Base-by-base conservation (phyloP, 2,888 invertebrate species). In the Willowsia nigromaculata region DNA sequence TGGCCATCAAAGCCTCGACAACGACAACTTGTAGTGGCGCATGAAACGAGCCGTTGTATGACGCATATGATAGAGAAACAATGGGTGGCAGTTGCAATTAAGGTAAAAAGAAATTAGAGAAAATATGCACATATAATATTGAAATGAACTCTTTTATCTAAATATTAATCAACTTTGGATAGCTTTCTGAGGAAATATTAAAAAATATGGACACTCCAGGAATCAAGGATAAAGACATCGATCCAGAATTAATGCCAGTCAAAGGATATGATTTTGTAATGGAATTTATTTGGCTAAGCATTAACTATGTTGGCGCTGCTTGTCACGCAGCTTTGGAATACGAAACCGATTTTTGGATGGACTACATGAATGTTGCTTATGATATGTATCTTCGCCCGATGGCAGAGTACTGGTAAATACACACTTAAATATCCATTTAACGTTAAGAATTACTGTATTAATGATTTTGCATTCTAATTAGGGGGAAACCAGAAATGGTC, bases 281-380 rank as follows among this genome's bases (percentile, higher is more conserved):
- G 87, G 82, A 87, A 22, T 81, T 87, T 56, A 53, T 87, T 11
- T 87, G 82, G 81, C 47, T 87, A 6, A 50, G 37, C 13, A 87
- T 87, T 33, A 87, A 87, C n/a, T 87, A 43, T 27, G 87, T 74
- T 2, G 87, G 82, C 3, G 74, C 65, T 6, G 59, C 74, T 1
- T 87, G 87, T 59, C 82, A 82, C 33, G 18, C 53, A 4, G 87
- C 62, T 9, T 18, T 87, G 47, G 59, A 87, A 53, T 81, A 68
- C 33, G 59, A 81, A 59, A 82, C 56, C 6, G 82, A 87, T 82
- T 87, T 87, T 37, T 87, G 87, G 87, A 87, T 87, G 82, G 87
- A 87, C 15, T 87, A 87, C 40, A 82, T 82, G 74, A 82, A 82
- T 43, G 59, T 82, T 37, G 87, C 82, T 0, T 59, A 87, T 65